Conservation (phyloP, 2,113 vertebrate genomes). For the Verasper variegatus region DNA sequence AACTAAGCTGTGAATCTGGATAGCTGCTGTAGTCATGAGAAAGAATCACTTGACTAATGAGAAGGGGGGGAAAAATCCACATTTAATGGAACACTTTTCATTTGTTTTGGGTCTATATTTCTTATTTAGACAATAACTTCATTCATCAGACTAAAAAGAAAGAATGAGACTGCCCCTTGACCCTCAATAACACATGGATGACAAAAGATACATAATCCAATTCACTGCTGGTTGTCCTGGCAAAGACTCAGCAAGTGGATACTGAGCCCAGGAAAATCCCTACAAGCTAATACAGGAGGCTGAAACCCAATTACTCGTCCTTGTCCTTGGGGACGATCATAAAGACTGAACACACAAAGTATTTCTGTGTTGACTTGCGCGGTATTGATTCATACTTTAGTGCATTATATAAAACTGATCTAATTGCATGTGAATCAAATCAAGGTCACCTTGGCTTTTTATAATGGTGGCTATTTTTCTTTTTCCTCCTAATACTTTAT, state of each 20-base stretch:
- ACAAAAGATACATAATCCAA: conserved; percentile 13
- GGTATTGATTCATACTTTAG: conserved; percentile 82
- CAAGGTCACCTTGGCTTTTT: conserved; percentile 92
- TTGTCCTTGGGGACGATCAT: conserved; percentile 74
- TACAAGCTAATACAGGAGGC: conserved; percentile 52
- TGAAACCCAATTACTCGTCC: conserved; percentile 62
- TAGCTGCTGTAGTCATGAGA: not conserved
- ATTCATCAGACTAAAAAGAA: conserved; percentile 9
- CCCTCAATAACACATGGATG: conserved; percentile 17
- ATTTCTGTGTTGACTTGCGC: conserved; percentile 70
- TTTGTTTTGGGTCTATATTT: not conserved
- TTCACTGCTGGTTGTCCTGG: conserved; percentile 41
- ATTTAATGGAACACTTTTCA: not conserved
- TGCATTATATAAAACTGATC: conserved; percentile 86
- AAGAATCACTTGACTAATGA: not conserved
- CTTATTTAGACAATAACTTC: not conserved
- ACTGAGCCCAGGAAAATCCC: conserved; percentile 34
- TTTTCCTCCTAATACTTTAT: conserved; percentile 80
- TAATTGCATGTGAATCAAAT: conserved; percentile 92
- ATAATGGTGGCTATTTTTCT: conserved; percentile 91
- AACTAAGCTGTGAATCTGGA: conserved; percentile 13
- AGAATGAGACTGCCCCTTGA: not conserved
- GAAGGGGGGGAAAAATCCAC: not conserved
- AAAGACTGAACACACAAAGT: conserved; percentile 69
- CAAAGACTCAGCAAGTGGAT: conserved; percentile 43